phyloP scores from a whole-genome alignment of 1,140 invertebrate genomes.

The Drosophila setifemur region DNA sequence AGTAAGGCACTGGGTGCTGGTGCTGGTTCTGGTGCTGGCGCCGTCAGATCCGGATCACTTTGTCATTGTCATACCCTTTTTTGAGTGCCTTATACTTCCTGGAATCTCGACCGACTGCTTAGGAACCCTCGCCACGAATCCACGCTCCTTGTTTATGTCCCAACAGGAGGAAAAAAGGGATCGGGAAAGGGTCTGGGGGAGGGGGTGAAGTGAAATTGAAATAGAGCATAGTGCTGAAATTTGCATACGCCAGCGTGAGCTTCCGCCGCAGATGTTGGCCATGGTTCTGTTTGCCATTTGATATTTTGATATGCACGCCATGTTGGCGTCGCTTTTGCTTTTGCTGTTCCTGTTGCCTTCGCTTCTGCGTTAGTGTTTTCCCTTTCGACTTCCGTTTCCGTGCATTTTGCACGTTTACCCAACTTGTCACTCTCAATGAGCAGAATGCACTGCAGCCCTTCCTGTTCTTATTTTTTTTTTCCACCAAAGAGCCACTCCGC shows the following conservation, averaged over 20 bases:
- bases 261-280: constrained; percentile 60
- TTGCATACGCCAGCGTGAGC: constrained; percentile 52
- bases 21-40: constrained; percentile 38
- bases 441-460: constrained; percentile 15
- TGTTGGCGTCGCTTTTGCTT: constrained; percentile 38
- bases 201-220: neutral
- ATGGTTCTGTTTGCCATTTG: constrained; percentile 58
- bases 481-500: neutral
- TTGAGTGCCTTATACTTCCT: constrained; percentile 45
- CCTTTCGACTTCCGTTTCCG: constrained; percentile 53
- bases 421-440: constrained; percentile 66
- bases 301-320: constrained; percentile 61
- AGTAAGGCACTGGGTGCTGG: neutral
- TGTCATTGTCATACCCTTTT: constrained; percentile 79
- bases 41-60: constrained; percentile 69
- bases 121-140: constrained; percentile 9
- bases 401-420: constrained; percentile 65
- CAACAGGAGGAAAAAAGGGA: neutral
- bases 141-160: constrained; percentile 43
- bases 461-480: neutral
- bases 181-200: too few relatives aligned
- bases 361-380: neutral
- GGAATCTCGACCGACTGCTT: constrained; percentile 41
- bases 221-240: constrained; percentile 36
- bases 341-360: neutral